Conservation (phyloP, 2,797 vertebrate genomes). For the Morus bassanus region DNA sequence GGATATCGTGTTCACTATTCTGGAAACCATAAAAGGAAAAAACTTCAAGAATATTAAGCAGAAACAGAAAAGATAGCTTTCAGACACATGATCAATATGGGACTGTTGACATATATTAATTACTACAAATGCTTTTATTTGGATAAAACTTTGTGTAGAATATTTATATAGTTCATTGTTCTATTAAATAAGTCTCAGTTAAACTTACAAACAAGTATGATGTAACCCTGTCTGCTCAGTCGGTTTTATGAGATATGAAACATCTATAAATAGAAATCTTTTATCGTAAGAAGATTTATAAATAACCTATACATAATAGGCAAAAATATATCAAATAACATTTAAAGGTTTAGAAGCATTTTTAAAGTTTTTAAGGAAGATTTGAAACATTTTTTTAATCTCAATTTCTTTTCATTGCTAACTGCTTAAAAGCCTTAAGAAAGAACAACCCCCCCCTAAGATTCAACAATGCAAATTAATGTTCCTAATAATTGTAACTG, state of each 20-base stretch:
- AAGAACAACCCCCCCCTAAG: conserved; percentile 24
- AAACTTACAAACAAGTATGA: conserved; percentile 24
- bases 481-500: conserved; percentile 24
- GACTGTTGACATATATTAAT: neutral
- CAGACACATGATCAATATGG: neutral
- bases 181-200: neutral
- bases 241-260: neutral
- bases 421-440: conserved; percentile 24
- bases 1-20: neutral
- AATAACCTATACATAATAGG: neutral
- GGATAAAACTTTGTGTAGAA: neutral
- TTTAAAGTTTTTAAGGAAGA: conserved; percentile 15
- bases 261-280: conserved; percentile 21
- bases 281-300: neutral
- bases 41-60: neutral
- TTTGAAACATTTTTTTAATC: conserved; percentile 14
- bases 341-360: neutral
- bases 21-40: neutral
- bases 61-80: neutral
- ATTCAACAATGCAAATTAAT: conserved; percentile 45
- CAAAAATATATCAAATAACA: neutral
- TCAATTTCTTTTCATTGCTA: conserved; percentile 13
- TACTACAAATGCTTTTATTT: neutral
- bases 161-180: neutral
- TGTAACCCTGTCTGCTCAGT: neutral